Conservation (phyloP, 2,797 vertebrate species). For the Oryzias sinensis region DNA sequence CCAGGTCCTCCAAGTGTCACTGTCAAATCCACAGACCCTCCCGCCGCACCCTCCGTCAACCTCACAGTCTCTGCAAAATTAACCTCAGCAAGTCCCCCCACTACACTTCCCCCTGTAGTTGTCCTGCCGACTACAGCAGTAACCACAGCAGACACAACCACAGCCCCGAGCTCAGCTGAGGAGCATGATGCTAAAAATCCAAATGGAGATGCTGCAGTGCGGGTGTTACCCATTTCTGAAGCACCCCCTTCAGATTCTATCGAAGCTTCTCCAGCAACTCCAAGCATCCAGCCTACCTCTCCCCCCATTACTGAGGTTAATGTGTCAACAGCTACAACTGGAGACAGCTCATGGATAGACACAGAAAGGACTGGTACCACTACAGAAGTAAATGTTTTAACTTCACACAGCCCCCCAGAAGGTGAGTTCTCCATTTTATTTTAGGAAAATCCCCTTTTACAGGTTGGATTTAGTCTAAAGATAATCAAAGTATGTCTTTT, state of each 20-base stretch:
- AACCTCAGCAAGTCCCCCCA: slow-evolving; percentile 15
- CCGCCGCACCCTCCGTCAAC: slow-evolving; percentile 32
- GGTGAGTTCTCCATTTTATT: slow-evolving; percentile 42
- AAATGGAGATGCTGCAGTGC: slow-evolving; percentile 4
- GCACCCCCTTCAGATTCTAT: slow-evolving; percentile 24
- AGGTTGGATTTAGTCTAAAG: too few relatives aligned
- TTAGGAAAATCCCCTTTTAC: too few relatives aligned
- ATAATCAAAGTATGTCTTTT: too few relatives aligned
- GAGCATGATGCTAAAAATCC: slow-evolving; percentile 10
- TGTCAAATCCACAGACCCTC: slow-evolving; percentile 43
- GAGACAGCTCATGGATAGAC: slow-evolving; percentile 9
- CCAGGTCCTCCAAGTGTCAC: slow-evolving; percentile 53
- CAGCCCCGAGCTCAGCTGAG: slow-evolving; percentile 5
- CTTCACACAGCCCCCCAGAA: slow-evolving; percentile 28
- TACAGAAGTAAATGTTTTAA: slow-evolving; percentile 20
- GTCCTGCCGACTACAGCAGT: slow-evolving; percentile 1
- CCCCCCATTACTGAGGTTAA: slow-evolving; percentile 4
- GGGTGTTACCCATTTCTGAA: slow-evolving; percentile 9
- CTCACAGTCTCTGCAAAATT: slow-evolving; percentile 19
- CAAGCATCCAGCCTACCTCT: slow-evolving; percentile 2
- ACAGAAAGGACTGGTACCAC: slow-evolving; percentile 9
- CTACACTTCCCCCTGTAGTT: slow-evolving; percentile 8
- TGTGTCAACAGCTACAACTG: background rate
- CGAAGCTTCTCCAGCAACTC: slow-evolving; percentile 17
- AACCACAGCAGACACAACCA: background rate